Base-by-base conservation (phyloP, 2,797 vertebrate genomes). In the Sternarchorhynchus goeldii region DNA sequence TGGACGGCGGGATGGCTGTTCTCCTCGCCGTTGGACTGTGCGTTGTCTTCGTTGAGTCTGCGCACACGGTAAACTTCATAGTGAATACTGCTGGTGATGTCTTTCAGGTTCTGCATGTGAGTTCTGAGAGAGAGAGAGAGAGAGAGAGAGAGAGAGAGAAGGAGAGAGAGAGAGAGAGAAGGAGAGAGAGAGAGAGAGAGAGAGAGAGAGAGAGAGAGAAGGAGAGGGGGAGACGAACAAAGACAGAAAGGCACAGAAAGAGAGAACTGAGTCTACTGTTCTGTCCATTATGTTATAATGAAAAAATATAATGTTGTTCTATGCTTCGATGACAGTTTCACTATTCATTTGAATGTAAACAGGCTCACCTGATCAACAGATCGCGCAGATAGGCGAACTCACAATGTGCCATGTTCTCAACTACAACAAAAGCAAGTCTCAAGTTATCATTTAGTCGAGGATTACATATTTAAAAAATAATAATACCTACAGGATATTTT, bases 61-160 rank as follows among this genome's bases (percentile, higher is more conserved):
- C 95, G 96, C 34, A 99, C 95, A 0, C 97, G 95, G 87, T 99
- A 99, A 0, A 94, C 94, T 88, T 99, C 97, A 0, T 97, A 99
- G 91, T 98, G 97, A 92, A 98, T 97, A 92, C 91, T 96, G 92
- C 95, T 95, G 85, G 97, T 98, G 89, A 99, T 97, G 88, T 99
- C 97, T 85, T 99, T 99, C 84, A 99, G 97, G 91, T 98, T 99
- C 91, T 99, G 95, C 96, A 99, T 99, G 90, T 99, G 97, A 12
- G 96, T 99, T 93, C 97, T 99, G 89, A 0, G 53, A 18, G 80
- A 3, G 41, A 21, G 7, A 71, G 10, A 58, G 17, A 60, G 67
- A 21, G 71, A 6, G 31, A 41, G 6, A 55, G 4, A 58, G 17
- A 70, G 2, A 32, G 1, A 73, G 41, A 55, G 21, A n/a, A n/a